Base-by-base conservation (phyloP, 2,888 invertebrate genomes). In the Tortricodes alternella region DNA sequence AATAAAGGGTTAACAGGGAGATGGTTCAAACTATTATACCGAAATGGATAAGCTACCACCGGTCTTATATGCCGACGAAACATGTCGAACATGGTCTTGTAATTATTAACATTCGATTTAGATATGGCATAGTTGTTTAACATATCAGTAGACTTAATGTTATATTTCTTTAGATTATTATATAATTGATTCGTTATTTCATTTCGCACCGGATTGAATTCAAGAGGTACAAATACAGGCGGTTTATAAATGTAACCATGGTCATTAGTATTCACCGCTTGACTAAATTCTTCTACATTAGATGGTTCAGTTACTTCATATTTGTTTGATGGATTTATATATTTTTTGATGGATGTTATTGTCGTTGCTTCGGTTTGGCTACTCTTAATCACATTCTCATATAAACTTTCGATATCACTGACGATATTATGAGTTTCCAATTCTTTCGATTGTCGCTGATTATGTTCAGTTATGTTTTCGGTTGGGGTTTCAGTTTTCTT, bases 1-100 rank as follows among this genome's bases (percentile, higher is more conserved):
- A 94, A 73, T 69, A 92, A 74, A 48, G 94, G 93, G 82, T 93
- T 92, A 29, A 92, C 76, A 1, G 92, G 89, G 44, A 89, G 81
- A 82, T 93, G 92, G 70, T 92, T 87, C 41, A 84, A 81, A 71
- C 85, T 92, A 70, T 93, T 93, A 70, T 88, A 91, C 50, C 89
- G 76, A 44, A 68, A 60, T 16, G 70, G 70, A 43, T 63, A 52
- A 57, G 19, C 32, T 27, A 48, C 8, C n/a, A 55, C 21, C 2
- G 44, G 18, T 18, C 23, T 1, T 3, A 24, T 15, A 4, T 32
- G 23, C 1, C n/a, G 9, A 5, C 32, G 19, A 15, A 34, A 39
- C 7, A 53, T 64, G 38, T 71, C 74, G 61, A 43, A 58, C 11
- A 51, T 68, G 16, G 71, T 43, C 3, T 35, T 27, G 0, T 24